Evolutionary conservation across 2,888 invertebrate species (phyloP).

Genomic region (Esperia sulphurella): DNA sequence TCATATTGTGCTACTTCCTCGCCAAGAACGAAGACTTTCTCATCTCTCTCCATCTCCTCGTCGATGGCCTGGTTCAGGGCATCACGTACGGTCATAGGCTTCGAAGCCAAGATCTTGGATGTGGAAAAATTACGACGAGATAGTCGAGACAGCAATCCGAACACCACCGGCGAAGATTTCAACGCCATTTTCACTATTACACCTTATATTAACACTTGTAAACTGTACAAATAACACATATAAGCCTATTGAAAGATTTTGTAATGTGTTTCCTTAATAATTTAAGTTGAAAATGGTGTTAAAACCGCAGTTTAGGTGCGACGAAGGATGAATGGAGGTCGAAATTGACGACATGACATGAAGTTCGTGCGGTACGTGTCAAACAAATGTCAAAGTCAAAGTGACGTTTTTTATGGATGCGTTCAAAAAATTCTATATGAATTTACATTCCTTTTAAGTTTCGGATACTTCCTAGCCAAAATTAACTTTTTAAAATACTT

Average conservation of each 20-base stretch:
- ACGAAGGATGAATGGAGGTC: conserved; percentile 77
- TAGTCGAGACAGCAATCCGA: conserved; percentile 47
- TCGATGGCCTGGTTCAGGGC: conserved; percentile 97
- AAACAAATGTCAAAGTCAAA: conserved; percentile 10
- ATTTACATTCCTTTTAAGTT: no score
- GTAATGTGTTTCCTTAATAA: conserved; percentile 20
- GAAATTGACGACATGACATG: conserved; percentile 16
- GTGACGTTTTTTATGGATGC: background rate
- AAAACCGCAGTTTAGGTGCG: conserved; percentile 38
- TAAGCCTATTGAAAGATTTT: conserved; percentile 29
- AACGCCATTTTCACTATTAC: conserved; percentile 63
- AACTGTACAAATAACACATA: conserved; percentile 30
- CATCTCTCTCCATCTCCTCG: conserved; percentile 97
- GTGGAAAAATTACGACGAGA: conserved; percentile 65
- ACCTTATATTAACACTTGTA: conserved; percentile 24
- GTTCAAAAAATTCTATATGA: no score
- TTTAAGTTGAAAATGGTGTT: conserved; percentile 47
- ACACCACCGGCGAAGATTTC: conserved; percentile 65
- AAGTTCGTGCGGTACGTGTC: conserved; percentile 9
- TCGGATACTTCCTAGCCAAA: no score
- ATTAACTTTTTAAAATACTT: no score
- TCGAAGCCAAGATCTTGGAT: conserved; percentile 57
- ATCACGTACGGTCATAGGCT: conserved; percentile 96
- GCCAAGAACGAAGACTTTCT: conserved; percentile 93
- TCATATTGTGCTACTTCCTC: conserved; percentile 99